Evolutionary conservation across 2,113 vertebrate genomes (phyloP).

Genomic region (Ondatra zibethicus): DNA sequence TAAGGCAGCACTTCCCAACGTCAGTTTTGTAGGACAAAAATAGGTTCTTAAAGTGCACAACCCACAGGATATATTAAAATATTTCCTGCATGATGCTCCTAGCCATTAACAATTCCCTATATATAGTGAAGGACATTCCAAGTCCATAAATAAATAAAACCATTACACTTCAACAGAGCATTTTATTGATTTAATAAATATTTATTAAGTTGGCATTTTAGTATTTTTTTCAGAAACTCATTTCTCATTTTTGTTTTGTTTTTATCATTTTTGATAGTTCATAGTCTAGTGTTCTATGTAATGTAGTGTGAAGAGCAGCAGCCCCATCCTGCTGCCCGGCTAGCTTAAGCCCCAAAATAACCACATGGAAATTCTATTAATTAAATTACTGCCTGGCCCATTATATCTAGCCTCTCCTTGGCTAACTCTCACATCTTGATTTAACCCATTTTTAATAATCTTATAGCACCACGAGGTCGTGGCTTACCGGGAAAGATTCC

Average conservation of each 20-base stretch:
- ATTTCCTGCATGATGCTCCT: background rate
- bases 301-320: too few species aligned
- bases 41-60: background rate
- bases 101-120: background rate
- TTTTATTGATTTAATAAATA: conserved; percentile 54
- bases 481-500: too few species aligned
- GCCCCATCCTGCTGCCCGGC: too few species aligned
- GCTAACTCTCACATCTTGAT: too few species aligned
- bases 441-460: too few species aligned
- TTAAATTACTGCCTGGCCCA: too few species aligned
- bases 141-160: conserved; percentile 31
- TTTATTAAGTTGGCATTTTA: conserved; percentile 55
- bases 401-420: too few species aligned
- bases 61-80: background rate
- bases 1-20: background rate
- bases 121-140: conserved; percentile 12
- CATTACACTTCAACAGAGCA: conserved; percentile 17
- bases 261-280: background rate
- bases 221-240: conserved; percentile 41
- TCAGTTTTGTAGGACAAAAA: background rate
- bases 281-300: background rate
- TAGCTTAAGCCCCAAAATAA: too few species aligned
- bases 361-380: too few species aligned
- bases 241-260: background rate
- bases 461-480: too few species aligned